Evolutionary conservation across 1,140 invertebrate species (phyloP).

Genomic region (Tetranychus cinnabarinus): DNA sequence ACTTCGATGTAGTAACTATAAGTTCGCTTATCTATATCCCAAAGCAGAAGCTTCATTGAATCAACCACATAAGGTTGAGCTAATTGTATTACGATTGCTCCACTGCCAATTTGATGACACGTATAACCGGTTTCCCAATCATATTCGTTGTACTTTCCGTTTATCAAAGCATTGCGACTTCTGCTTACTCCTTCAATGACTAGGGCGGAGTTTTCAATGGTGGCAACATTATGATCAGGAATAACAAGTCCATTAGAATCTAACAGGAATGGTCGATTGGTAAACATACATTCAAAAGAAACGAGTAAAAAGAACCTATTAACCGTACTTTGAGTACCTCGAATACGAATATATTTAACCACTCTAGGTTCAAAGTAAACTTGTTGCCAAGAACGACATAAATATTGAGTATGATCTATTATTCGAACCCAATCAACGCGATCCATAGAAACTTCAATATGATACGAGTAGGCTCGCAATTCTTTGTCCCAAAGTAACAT

Average conservation of each 20-base stretch:
- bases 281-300: constrained; percentile 66
- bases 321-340: constrained; percentile 73
- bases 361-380: constrained; percentile 74
- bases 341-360: constrained; percentile 60
- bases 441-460: constrained; percentile 85
- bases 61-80: constrained; percentile 75
- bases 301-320: constrained; percentile 89
- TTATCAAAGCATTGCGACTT: constrained; percentile 69
- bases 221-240: constrained; percentile 75
- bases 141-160: constrained; percentile 78
- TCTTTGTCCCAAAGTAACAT: constrained; percentile 87
- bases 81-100: constrained; percentile 69
- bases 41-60: constrained; percentile 69
- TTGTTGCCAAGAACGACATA: constrained; percentile 86
- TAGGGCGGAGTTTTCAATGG: constrained; percentile 55
- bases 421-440: constrained; percentile 79
- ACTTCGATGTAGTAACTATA: constrained; percentile 94
- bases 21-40: constrained; percentile 76
- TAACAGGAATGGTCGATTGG: constrained; percentile 43
- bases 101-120: constrained; percentile 89
- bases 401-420: constrained; percentile 67
- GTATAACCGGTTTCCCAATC: constrained; percentile 98
- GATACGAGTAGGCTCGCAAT: constrained; percentile 82
- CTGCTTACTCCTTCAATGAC: constrained; percentile 85
- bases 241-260: constrained; percentile 38